These are phyloP conservation scores for Sinonovacula constricta DNA, from an alignment of 1,140 invertebrate species.

Conservation along the genomic window DNA sequence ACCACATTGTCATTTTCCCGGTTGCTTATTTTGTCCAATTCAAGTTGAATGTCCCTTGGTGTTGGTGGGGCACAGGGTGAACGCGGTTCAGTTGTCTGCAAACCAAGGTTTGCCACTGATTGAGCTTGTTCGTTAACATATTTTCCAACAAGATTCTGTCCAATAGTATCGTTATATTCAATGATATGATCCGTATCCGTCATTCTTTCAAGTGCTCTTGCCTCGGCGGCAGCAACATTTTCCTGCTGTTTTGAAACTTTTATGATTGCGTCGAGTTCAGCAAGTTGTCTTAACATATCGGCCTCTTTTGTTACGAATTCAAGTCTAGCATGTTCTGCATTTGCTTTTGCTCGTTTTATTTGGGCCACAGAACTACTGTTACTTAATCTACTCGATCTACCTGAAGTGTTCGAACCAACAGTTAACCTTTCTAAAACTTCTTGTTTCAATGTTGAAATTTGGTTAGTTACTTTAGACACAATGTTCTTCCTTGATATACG, in stretches of 20 bases:
- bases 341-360: background rate
- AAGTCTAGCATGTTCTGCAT: too few species aligned
- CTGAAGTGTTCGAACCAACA: conserved; percentile 4
- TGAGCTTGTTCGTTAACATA: conserved; percentile 5
- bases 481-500: too few species aligned
- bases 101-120: too few species aligned
- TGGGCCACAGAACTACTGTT: conserved; percentile 7
- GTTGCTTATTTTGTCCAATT: too few species aligned
- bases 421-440: conserved; percentile 2
- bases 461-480: too few species aligned
- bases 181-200: background rate
- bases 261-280: too few species aligned
- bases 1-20: too few species aligned
- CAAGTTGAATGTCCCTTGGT: too few species aligned
- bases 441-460: conserved; percentile 2
- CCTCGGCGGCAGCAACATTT: background rate
- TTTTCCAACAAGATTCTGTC: background rate
- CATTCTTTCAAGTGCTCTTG: background rate
- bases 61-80: background rate
- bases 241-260: too few species aligned
- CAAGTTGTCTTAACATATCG: too few species aligned
- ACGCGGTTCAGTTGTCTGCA: background rate
- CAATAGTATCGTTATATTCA: conserved; percentile 1
- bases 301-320: too few species aligned
- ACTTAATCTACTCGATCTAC: conserved; percentile 1